Evolutionary conservation across 2,888 invertebrate species (phyloP).

Genomic region (Nowickia ferox): DNA sequence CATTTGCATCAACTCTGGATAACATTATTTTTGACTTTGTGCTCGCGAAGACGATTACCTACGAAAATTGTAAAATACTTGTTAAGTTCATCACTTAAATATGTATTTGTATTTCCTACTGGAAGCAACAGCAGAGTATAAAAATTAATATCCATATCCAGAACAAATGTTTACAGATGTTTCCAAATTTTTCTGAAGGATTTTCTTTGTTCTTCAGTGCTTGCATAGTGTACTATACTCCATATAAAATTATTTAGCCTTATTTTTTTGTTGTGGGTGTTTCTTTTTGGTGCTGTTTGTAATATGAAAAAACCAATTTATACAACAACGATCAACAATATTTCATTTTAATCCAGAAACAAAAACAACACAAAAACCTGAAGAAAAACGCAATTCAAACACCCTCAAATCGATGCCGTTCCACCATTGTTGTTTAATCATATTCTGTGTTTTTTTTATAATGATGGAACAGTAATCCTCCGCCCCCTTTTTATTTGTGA

Average conservation of each 20-base stretch:
- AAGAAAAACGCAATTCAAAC: slow-evolving; percentile 74
- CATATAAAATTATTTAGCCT: slow-evolving; percentile 43
- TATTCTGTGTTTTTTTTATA: slow-evolving; percentile 67
- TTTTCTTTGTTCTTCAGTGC: slow-evolving; percentile 41
- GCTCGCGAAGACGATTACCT: no score
- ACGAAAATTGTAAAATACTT: no score
- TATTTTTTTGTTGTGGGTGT: slow-evolving; percentile 38
- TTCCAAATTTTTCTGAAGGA: not conserved
- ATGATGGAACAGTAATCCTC: slow-evolving; percentile 62
- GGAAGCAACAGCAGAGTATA: not conserved
- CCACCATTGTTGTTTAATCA: slow-evolving; percentile 62
- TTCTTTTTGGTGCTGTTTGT: slow-evolving; percentile 47
- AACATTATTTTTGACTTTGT: no score
- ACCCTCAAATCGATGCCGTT: slow-evolving; percentile 72
- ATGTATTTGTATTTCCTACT: slow-evolving; percentile 44
- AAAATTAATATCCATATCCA: slow-evolving; percentile 16
- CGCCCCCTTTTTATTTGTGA: slow-evolving; percentile 40
- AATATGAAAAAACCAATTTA: slow-evolving; percentile 73
- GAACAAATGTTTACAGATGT: slow-evolving; percentile 67
- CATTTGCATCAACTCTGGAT: no score
- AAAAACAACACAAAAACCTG: slow-evolving; percentile 7
- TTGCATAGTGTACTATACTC: slow-evolving; percentile 47
- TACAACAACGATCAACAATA: slow-evolving; percentile 77
- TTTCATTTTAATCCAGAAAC: slow-evolving; percentile 77
- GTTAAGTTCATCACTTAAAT: not conserved